Evolutionary conservation across 2,113 vertebrate genomes (phyloP).

Genomic region (Syrmaticus mikado): DNA sequence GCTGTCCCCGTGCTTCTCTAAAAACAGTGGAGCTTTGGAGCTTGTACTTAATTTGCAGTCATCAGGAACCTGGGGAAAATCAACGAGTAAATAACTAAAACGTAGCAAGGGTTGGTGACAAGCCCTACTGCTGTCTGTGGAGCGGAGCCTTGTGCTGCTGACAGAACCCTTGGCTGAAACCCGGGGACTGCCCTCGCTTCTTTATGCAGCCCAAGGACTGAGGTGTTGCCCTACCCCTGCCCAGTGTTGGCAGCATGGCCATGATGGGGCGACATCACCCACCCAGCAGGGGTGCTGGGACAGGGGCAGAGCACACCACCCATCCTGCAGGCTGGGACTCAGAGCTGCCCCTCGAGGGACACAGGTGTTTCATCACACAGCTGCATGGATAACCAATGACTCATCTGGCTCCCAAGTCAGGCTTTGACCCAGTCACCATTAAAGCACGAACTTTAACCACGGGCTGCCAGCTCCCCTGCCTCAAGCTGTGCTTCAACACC

Average conservation of each 20-base stretch:
- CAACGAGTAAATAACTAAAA: background rate
- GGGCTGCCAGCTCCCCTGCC: background rate
- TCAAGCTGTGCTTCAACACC: background rate
- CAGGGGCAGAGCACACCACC: no score
- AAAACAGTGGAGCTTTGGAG: fast-evolving
- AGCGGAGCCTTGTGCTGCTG: fast-evolving
- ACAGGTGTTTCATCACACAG: fast-evolving
- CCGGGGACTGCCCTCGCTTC: no score
- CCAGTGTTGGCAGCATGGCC: no score
- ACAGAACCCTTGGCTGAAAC: background rate
- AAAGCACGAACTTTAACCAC: background rate
- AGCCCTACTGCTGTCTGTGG: background rate
- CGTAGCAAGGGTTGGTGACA: background rate
- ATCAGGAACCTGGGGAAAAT: background rate
- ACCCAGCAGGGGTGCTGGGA: no score
- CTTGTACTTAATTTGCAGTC: fast-evolving
- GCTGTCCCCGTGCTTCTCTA: background rate
- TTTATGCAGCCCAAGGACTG: no score
- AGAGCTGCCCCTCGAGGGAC: background rate
- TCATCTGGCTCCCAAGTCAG: background rate
- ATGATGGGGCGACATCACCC: no score
- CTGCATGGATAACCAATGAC: background rate
- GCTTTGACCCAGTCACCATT: background rate
- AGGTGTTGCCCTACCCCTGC: no score
- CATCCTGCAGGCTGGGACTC: background rate